Evolutionary conservation across 2,113 vertebrate species (phyloP), one percentile per base, ranked within the genome.

Genomic region (Spizaetus ornatus): DNA sequence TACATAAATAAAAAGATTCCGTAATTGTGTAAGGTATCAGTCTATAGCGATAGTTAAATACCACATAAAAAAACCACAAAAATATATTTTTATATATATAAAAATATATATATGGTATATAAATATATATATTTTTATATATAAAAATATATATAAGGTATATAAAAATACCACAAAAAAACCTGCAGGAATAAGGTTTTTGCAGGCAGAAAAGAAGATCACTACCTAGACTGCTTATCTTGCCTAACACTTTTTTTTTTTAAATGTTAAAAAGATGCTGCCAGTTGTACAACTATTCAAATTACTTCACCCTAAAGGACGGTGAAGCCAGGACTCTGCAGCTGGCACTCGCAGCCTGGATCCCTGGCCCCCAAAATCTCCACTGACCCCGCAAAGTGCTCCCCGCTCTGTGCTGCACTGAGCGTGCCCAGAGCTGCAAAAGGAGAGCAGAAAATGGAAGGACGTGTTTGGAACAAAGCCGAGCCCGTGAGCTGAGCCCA

Each of bases 281-380:
- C 45, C 10, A 34, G 20, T 23, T 53, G n/a, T 66, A 40, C 36
- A 82, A 21, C 53, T 62, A 10, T 23, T 71, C 8, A 36, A 45
- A 58, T 81, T 61, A 22, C 20, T 86, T 73, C 31, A 32, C 15
- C 8, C 31, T 42, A 74, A 50, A 20, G 15, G 18, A 19, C 0
- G 2, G 25, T 59, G 52, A 84, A 52, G 48, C 38, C 17, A 15
- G 38, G 34, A 63, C 21, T 25, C 16, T 27, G 43, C 14, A 56
- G 29, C 40, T 3, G 3, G 50, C 1, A 0, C 34, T 73, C 2
- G 0, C 36, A 83, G 18, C 42, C 47, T 26, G 36, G 26, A 36
- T 43, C 45, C 31, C n/a, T 62, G 19, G 6, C 11, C 14, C 40
- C 56, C 15, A 38, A 48, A 80, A 61, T 43, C 32, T 62, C 53